Evolutionary conservation across 2,113 vertebrate species (phyloP), one percentile per base, ranked within the genome.

Genomic region (Dunckerocampus dactyliophorus): DNA sequence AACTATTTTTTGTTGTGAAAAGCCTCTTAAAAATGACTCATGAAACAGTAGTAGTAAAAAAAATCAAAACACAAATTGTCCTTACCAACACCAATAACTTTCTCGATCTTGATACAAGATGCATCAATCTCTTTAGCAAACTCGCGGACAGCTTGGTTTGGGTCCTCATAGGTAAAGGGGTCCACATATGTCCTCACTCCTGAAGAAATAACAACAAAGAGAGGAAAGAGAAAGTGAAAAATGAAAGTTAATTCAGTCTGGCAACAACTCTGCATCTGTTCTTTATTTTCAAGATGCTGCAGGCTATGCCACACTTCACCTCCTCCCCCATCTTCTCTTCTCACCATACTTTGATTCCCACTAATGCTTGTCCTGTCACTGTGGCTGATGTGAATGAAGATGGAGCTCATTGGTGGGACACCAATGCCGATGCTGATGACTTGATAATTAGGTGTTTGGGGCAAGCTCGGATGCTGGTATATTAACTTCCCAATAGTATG

Each of bases 111-210:
- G 82, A 99, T 98, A 62, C 94, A 99, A 63, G 97, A 98, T 3
- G 96, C 96, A 51, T 98, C 96, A 0, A 99, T 99, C 91, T 99
- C 97, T 88, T 98, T 98, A 86, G 97, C 97, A 65, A 99, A 99
- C 90, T 98, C 95, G 1, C 94, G 90, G 74, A 99, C 96, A 31
- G 97, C 97, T 84, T 99, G 97, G 88, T 99, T 99, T 16, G 97
- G 97, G 85, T 99, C 97, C 83, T 99, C 97, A 1, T 99, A 98
- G 3, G 97, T 99, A 74, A 98, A 99, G 58, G 97, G 97, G 82
- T 99, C 97, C 50, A 99, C 95, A 4, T 99, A 99, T 49, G 96
- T 97, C 87, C 94, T 95, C 71, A 98, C 95, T 86, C 95, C 96
- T 99, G 83, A 24, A 64, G 69, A 58, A 65, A 59, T 21, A 60